These are phyloP conservation scores for Tenthredo scrophulariae DNA, from an alignment of 2,888 invertebrate genomes.

Conservation along the genomic window DNA sequence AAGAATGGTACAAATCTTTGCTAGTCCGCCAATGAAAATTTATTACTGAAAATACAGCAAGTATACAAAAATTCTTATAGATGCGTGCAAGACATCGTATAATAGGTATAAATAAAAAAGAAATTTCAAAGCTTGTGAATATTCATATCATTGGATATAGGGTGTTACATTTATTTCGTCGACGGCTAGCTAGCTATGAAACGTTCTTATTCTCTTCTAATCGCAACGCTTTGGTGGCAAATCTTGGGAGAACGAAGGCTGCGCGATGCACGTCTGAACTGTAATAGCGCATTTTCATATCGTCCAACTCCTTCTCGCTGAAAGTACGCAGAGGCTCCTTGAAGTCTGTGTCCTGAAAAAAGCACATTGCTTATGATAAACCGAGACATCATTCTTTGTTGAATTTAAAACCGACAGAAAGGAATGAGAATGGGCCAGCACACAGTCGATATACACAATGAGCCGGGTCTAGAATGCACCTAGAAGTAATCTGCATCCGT, in stretches of 20 bases:
- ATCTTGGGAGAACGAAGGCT: conserved; percentile 93
- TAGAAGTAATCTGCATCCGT: neutral
- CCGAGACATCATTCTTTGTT: neutral
- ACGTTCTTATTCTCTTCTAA: neutral
- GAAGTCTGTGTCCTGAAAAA: conserved; percentile 82
- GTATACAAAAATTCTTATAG: neutral
- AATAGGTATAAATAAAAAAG: neutral
- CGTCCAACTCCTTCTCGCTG: conserved; percentile 83
- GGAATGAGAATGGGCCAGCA: neutral
- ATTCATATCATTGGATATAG: neutral
- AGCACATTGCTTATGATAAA: neutral
- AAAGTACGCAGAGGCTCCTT: conserved; percentile 84
- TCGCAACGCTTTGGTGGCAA: conserved; percentile 78
- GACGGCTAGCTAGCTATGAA: neutral
- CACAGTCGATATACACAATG: neutral
- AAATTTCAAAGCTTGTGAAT: neutral
- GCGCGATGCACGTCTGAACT: conserved; percentile 90
- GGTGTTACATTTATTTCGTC: neutral
- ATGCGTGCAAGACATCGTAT: neutral
- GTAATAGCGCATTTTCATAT: conserved; percentile 91
- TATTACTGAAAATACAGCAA: neutral
- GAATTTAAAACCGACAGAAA: neutral
- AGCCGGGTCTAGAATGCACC: neutral
- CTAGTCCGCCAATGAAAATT: neutral
- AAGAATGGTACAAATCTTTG: neutral